phyloP scores from a whole-genome alignment of 2,113 vertebrate genomes.

The Zeus faber region DNA sequence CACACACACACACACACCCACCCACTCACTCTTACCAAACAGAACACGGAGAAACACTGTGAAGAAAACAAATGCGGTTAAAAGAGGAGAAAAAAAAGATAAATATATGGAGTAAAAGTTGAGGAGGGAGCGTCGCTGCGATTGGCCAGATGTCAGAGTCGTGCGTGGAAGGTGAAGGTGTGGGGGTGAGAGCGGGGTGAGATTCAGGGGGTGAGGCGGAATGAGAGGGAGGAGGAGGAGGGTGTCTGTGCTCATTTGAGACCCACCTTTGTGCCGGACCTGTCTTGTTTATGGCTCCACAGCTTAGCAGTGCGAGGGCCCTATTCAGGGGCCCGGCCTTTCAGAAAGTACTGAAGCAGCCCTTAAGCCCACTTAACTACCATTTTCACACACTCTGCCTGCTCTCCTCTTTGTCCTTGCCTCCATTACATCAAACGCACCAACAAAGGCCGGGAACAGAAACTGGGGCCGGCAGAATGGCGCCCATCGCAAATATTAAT shows the following conservation, averaged over 20 bases:
- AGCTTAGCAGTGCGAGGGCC: constrained; percentile 93
- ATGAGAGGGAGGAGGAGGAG: constrained; percentile 71
- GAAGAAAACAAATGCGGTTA: no score
- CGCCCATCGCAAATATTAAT: constrained; percentile 99
- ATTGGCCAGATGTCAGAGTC: constrained; percentile 95
- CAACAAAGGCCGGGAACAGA: constrained; percentile 99
- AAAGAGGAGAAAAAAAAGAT: constrained; percentile 57
- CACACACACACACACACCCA: constrained; percentile 4
- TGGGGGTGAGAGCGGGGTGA: constrained; percentile 69
- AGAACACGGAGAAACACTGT: constrained; percentile 37
- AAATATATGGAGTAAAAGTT: constrained; percentile 37
- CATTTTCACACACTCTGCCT: constrained; percentile 99
- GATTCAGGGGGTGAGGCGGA: constrained; percentile 26
- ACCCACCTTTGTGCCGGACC: constrained; percentile 99
- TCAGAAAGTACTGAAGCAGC: constrained; percentile 99
- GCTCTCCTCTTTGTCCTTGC: constrained; percentile 99
- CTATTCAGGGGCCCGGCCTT: constrained; percentile 82
- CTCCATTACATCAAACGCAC: constrained; percentile 99
- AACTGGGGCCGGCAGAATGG: constrained; percentile 97
- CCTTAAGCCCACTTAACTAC: constrained; percentile 99
- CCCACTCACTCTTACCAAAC: no score
- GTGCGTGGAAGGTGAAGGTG: constrained; percentile 32
- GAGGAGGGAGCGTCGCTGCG: constrained; percentile 66
- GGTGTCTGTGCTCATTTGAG: constrained; percentile 99
- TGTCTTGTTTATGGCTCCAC: constrained; percentile 99